phyloP scores from a whole-genome alignment of 2,113 vertebrate species.

The Chaetodon trifascialis region DNA sequence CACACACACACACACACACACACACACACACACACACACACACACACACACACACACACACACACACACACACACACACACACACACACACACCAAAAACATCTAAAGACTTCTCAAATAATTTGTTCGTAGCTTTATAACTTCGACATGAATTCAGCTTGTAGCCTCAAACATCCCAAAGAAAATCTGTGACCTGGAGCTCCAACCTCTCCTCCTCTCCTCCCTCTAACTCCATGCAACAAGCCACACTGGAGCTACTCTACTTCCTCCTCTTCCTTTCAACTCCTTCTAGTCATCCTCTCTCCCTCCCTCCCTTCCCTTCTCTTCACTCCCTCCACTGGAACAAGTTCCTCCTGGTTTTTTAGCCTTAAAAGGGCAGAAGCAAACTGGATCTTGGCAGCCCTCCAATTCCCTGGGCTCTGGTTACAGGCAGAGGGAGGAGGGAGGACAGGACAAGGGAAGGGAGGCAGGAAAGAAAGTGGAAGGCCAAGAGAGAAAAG shows the following conservation, averaged over 20 bases:
- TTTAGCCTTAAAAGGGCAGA: constrained; percentile 89
- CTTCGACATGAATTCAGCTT: constrained; percentile 16
- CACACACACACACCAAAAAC: no score
- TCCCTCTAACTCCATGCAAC: constrained; percentile 37
- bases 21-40: background rate
- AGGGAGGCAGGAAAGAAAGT: constrained; percentile 32
- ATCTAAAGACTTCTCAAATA: background rate
- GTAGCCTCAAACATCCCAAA: constrained; percentile 35
- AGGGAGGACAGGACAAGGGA: constrained; percentile 41
- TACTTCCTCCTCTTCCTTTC: constrained; percentile 81
- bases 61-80: background rate
- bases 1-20: background rate
- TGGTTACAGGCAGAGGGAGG: constrained; percentile 81
- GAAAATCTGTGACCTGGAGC: constrained; percentile 32
- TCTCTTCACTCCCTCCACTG: constrained; percentile 61
- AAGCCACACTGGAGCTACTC: constrained; percentile 70
- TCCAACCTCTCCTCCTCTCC: constrained; percentile 6
- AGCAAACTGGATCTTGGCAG: constrained; percentile 86
- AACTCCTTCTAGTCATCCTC: constrained; percentile 70
- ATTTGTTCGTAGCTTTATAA: constrained; percentile 3
- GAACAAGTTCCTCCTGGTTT: constrained; percentile 83
- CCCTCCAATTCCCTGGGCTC: constrained; percentile 83
- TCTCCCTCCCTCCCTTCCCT: constrained; percentile 20
- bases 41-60: background rate
- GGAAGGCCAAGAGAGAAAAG: constrained; percentile 40